These are phyloP conservation scores for Dendrolimus pini DNA, from an alignment of 2,888 invertebrate genomes.

Conservation along the genomic window DNA sequence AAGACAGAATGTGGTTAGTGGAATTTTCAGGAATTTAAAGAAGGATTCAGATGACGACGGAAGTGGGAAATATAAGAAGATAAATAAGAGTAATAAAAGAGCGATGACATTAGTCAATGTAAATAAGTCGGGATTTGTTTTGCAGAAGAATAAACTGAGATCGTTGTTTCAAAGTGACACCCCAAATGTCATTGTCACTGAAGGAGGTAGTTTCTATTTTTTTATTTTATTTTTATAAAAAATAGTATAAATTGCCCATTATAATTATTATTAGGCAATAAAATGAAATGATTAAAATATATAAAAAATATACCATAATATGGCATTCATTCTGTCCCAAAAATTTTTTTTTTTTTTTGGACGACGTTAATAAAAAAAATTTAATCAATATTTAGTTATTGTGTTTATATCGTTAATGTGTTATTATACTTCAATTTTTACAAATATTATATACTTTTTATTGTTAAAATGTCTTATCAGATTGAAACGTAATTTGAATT, in stretches of 20 bases:
- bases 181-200: constrained; percentile 67
- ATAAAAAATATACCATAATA: too few relatives aligned
- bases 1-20: constrained; percentile 51
- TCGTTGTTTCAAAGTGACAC: constrained; percentile 66
- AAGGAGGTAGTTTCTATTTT: constrained; percentile 84
- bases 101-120: constrained; percentile 57
- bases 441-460: too few relatives aligned
- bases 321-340: too few relatives aligned
- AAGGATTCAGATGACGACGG: constrained; percentile 60
- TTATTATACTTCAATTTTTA: too few relatives aligned
- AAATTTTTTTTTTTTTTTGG: too few relatives aligned
- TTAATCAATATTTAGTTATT: too few relatives aligned
- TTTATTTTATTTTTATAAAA: constrained; percentile 72
- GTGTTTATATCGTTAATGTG: too few relatives aligned
- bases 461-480: too few relatives aligned
- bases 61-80: constrained; percentile 67
- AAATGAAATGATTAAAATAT: too few relatives aligned
- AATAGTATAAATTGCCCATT: not conserved
- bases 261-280: too few relatives aligned
- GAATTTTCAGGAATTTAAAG: constrained; percentile 49
- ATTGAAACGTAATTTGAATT: too few relatives aligned
- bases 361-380: too few relatives aligned
- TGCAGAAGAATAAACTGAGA: constrained; percentile 53
- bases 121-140: constrained; percentile 50
- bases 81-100: constrained; percentile 64